Base-by-base conservation (phyloP, 2,888 invertebrate species). In the Spodoptera exigua region DNA sequence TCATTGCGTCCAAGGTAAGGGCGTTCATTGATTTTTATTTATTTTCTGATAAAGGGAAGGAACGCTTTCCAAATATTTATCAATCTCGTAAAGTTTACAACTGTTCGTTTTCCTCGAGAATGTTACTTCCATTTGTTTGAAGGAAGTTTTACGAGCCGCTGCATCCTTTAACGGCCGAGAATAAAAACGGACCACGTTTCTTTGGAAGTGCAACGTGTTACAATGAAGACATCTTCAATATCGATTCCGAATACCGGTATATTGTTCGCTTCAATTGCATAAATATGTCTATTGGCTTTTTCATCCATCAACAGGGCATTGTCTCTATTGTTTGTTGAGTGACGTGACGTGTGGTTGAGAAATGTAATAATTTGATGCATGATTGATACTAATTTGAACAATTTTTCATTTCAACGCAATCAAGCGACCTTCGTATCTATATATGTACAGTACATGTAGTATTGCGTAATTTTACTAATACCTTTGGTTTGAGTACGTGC, bases 391-490 rank as follows among this genome's bases (percentile, higher is more conserved):
- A 81, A 85, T 85, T 82, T 79, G 66, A 75, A 70, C 74, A 78
- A 84, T 83, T 84, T 84, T 84, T 83, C 76, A 82, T 83, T 77
- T 76, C 55, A 58, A 68, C 76, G 80, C 81, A 84, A 84, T 80
- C 70, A 57, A 60, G 34, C 60, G 74, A 75, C 85, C 83, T 86
- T 85, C 78, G 41, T 57, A 59, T 65, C 18, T 52, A 52, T 9
- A 27, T 27, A 27, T 60, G 60, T 66, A 55, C 14, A 48, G 47
- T 32, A 27, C 61, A 61, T 66, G 57, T 17, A 48, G 47, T 32
- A 49, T 79, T 77, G 61, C 45, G 60, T 63, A 67, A 73, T 48
- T 49, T 62, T 59, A 18, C 36, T 21, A 56, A 46, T 56, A 27
- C 27, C 27, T 27, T 48, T 54, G 37, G 41, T 47, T 39, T 41